A percentile compares a stretch with the other conserved stretches of the same genome.
phyloP scores from a whole-genome alignment of 2,797 vertebrate species.

The Lepus townsendii region DNA sequence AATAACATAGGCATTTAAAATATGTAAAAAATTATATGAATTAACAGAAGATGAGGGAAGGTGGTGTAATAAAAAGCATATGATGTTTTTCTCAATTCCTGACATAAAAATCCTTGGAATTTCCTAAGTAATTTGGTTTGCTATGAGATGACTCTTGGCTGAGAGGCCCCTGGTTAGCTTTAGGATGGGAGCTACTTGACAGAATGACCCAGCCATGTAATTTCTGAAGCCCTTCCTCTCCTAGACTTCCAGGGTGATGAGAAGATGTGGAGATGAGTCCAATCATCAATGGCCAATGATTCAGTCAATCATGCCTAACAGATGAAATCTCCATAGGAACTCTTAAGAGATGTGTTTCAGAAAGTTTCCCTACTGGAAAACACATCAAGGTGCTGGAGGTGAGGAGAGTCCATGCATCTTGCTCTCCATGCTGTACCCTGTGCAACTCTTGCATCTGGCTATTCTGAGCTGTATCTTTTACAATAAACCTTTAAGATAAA shows the following conservation, averaged over 20 bases:
- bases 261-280: not conserved
- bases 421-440: not conserved
- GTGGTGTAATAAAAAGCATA: too few relatives aligned
- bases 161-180: not conserved
- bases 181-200: not conserved
- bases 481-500: not conserved
- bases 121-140: not conserved
- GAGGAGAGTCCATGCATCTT: not conserved
- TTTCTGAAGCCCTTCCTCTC: not conserved
- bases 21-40: slow-evolving; percentile 13
- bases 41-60: not conserved
- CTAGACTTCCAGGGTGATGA: not conserved
- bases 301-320: not conserved
- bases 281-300: fast-evolving
- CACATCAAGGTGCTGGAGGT: too few relatives aligned
- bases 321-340: not conserved
- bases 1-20: not conserved
- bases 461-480: not conserved
- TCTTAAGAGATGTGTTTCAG: not conserved
- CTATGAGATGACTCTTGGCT: not conserved
- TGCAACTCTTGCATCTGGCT: not conserved
- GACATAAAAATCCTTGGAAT: not conserved
- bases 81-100: not conserved
- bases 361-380: not conserved
- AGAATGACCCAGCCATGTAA: not conserved